Percentiles rank a stretch among this genome's conserved stretches.
Conservation (phyloP, 2,888 invertebrate genomes). For the Melikaiella ostensackeni region DNA sequence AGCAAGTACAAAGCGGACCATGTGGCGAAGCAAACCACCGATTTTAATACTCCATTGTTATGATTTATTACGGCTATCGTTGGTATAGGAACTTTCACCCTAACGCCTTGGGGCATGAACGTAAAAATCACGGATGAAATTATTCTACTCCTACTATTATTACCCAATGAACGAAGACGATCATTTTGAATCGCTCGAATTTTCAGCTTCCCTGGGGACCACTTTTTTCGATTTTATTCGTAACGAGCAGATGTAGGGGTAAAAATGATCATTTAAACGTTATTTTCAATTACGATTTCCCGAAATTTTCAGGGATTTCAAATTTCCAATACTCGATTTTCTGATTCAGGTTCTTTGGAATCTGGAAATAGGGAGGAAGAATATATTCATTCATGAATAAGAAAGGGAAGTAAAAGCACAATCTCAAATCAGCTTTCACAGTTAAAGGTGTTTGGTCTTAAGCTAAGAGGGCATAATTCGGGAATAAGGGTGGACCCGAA, state of each 20-base stretch:
- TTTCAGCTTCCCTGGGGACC: not conserved
- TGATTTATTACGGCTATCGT: constrained; percentile 69
- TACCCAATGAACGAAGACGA: constrained; percentile 36
- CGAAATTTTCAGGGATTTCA: not conserved
- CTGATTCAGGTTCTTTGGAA: too few relatives aligned
- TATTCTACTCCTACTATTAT: constrained; percentile 38
- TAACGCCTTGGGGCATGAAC: constrained; percentile 63
- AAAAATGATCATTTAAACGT: not conserved
- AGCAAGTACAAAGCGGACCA: constrained; percentile 54
- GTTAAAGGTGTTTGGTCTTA: not conserved
- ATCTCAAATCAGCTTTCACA: not conserved
- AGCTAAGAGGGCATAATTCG: not conserved
- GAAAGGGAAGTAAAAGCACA: not conserved
- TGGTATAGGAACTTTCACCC: constrained; percentile 64
- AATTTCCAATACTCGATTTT: not conserved
- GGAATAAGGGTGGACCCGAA: not conserved
- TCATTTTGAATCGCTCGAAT: constrained; percentile 24
- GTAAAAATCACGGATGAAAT: constrained; percentile 45
- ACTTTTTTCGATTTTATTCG: constrained; percentile 2
- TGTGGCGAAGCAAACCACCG: constrained; percentile 56
- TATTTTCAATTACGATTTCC: not conserved
- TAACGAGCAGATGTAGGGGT: not conserved
- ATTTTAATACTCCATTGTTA: constrained; percentile 68
- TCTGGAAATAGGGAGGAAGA: not conserved
- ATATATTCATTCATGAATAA: not conserved